A percentile compares a stretch with the other conserved stretches of the same genome.
phyloP scores from a whole-genome alignment of 2,113 vertebrate genomes.

The Columbina picui region DNA sequence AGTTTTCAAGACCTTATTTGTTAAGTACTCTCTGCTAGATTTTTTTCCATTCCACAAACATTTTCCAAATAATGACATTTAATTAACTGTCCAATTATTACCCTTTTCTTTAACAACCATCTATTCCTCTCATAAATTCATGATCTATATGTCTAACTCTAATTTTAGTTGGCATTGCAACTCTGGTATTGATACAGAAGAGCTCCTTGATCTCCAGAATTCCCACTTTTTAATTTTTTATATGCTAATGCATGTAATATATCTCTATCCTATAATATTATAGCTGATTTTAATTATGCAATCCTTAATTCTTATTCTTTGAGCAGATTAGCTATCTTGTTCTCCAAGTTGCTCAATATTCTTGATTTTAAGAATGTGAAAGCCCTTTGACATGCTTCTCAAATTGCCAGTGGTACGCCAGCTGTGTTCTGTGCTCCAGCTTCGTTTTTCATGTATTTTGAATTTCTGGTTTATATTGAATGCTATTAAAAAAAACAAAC shows the following conservation, averaged over 20 bases:
- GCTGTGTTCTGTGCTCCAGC: background rate
- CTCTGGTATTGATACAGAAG: background rate
- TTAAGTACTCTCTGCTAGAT: background rate
- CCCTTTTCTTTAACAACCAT: background rate
- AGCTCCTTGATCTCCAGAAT: conserved; percentile 17
- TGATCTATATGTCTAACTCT: background rate
- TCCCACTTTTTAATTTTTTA: background rate
- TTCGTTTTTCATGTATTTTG: background rate
- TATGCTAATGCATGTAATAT: background rate
- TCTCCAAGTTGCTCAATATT: background rate
- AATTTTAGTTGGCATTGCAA: background rate
- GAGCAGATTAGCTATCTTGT: background rate
- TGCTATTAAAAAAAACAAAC: background rate
- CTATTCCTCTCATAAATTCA: background rate
- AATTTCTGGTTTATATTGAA: background rate
- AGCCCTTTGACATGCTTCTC: background rate
- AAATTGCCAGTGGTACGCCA: background rate
- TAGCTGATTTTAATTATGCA: background rate
- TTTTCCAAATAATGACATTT: background rate
- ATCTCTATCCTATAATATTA: background rate
- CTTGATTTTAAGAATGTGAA: background rate
- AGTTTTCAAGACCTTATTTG: background rate
- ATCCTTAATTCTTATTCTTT: conserved; percentile 1
- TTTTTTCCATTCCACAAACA: background rate
- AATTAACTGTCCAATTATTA: background rate